Base-by-base conservation (phyloP, 2,797 vertebrate species). In the Novumbra hubbsi region DNA sequence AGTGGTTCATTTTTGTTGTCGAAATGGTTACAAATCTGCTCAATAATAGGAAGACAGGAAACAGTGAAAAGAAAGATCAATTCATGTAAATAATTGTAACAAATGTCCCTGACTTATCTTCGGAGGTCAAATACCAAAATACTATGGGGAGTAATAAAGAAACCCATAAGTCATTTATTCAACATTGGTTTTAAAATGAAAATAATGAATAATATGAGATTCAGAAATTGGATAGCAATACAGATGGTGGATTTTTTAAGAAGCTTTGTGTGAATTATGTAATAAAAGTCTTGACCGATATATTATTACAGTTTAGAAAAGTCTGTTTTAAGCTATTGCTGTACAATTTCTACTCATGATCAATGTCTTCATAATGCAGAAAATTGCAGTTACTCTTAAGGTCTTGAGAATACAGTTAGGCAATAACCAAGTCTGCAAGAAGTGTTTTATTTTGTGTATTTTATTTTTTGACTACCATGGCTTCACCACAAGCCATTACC, bases 141-240 rank as follows among this genome's bases (percentile, higher is more conserved):
- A 55, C 41, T 74, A 38, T 32, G 15, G 34, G 60, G 68, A 74
- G 52, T 68, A 69, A 77, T 76, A 72, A 74, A 72, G 30, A 66
- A 57, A 4, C 1, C 68, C 38, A 14, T 78, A 49, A 77, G 73
- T 76, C 68, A 82, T 4, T 49, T 48, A 38, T 73, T 71, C 48
- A 48, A 64, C 55, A 78, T 71, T 76, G 65, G 65, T 76, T 55
- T 27, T 65, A 66, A 65, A 70, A 49, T 27, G 63, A 32, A 72
- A 67, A 27, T 63, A 75, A 72, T 65, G 24, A 73, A 45, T 75
- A 76, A 78, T 69, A 17, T 63, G 72, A 50, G 52, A 72, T 76
- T 34, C 17, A 4, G 49, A 21, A 68, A 2, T 16, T 52, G 32
- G n/a, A 70, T 64, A 72, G 57, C 15, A 64, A 34, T 71, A 57